Evolutionary conservation across 2,888 invertebrate species (phyloP), one percentile per base, ranked within the genome.

Genomic region (Hedya salicella): DNA sequence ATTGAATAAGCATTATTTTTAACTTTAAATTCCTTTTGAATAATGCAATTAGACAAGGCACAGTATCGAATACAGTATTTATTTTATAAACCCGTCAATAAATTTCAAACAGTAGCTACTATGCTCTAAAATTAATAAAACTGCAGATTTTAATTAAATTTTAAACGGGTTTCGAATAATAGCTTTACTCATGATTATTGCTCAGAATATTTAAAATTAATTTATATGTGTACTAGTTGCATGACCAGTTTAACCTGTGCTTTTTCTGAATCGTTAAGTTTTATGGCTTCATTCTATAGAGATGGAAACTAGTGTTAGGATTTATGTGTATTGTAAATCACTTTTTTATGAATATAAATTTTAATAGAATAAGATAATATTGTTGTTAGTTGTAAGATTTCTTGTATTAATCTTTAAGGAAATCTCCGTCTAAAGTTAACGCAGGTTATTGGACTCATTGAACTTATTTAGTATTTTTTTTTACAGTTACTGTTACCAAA

Each of bases 1-100:
- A 50, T 19, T 42, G 50, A 11, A 56, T 52, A 30, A 46, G 30
- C 46, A 21, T 56, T 36, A 36, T 67, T 65, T 64, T 44, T 32
- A 54, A 42, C 21, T 40, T n/a, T 39, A 21, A 40, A 39, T 53
- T 30, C 21, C 42, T 42, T 16, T 25, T 56, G 44, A 56, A 56
- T 56, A 42, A 30, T 56, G 17, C 25, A 44, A 25, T 1, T 3
- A 4, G 17, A 16, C 14, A 21, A n/a, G 3, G 3, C 13, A 16
- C 14, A 21, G 6, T 21, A 21, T 19, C 13, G 19, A 46, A 9
- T 6, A 9, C 32, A 32, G 8, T 32, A 8, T 11, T 36, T 36
- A 8, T 11, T 36, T 36, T 36, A 11, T 8, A 1, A 36, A 36
- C 9, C 6, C 6, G 25, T 25, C n/a, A 25, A 25, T 25, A 25